phyloP scores from a whole-genome alignment of 1,140 invertebrate genomes.

The Drosophila subobscura region DNA sequence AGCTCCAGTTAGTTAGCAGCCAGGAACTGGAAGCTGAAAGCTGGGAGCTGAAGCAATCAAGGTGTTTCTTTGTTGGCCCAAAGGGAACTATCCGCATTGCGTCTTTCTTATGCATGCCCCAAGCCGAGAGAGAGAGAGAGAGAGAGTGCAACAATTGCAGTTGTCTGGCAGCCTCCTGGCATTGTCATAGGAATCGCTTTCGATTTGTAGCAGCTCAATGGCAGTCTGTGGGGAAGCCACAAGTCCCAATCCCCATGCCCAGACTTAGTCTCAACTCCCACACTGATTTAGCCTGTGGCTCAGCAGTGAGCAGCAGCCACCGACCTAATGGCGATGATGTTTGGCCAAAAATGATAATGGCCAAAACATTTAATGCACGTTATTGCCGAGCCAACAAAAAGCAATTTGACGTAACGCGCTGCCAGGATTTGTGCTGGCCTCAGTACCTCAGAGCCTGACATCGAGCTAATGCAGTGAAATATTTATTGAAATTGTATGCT shows the following conservation, averaged over 20 bases:
- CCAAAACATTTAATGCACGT: constrained; percentile 79
- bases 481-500: constrained; percentile 82
- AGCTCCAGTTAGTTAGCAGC: constrained; percentile 10
- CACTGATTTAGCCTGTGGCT: neutral
- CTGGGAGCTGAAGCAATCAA: constrained; percentile 35
- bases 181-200: constrained; percentile 59
- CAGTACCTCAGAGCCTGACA: neutral
- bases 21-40: neutral
- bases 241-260: no score
- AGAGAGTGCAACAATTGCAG: constrained; percentile 56
- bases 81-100: constrained; percentile 51
- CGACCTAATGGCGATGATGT: constrained; percentile 72
- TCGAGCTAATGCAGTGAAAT: constrained; percentile 79
- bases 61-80: constrained; percentile 50
- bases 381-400: constrained; percentile 68
- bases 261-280: no score
- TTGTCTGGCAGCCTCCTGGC: constrained; percentile 33
- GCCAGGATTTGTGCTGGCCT: constrained; percentile 47
- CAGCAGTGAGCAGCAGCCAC: neutral
- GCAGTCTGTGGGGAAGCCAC: neutral
- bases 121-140: constrained; percentile 14
- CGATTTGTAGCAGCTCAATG: constrained; percentile 59
- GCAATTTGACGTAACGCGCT: constrained; percentile 71
- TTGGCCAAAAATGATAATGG: constrained; percentile 78
- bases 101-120: constrained; percentile 54